Evolutionary conservation across 2,797 vertebrate species (phyloP).

Genomic region (Borostomias antarcticus): DNA sequence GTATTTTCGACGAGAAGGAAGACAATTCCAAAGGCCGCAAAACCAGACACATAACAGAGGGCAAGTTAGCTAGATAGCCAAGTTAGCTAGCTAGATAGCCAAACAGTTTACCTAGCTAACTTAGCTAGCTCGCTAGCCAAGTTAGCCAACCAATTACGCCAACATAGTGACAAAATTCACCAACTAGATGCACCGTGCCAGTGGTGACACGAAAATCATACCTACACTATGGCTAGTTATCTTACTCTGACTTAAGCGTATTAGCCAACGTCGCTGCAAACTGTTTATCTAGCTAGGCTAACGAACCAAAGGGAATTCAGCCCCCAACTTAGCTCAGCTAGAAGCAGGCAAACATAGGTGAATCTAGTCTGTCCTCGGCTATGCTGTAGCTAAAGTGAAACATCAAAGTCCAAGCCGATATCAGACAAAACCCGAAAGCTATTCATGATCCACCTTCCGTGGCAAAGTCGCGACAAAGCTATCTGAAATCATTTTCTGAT

Average conservation of each 20-base stretch:
- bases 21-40: slow-evolving; percentile 62
- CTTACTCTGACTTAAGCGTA: not conserved
- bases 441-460: slow-evolving; percentile 16
- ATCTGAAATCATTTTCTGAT: slow-evolving; percentile 4
- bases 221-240: not conserved
- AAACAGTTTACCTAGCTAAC: too few species aligned
- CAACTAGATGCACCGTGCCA: too few species aligned
- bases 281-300: too few species aligned
- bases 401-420: slow-evolving; percentile 11
- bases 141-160: not conserved
- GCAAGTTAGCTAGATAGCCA: slow-evolving; percentile 1
- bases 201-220: not conserved
- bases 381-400: slow-evolving; percentile 13
- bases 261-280: too few species aligned
- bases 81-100: slow-evolving; percentile 8
- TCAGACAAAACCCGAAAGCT: slow-evolving; percentile 17
- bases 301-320: too few species aligned
- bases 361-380: not conserved
- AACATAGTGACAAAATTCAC: slow-evolving; percentile 3
- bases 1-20: slow-evolving; percentile 19
- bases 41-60: slow-evolving; percentile 49
- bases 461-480: slow-evolving; percentile 22
- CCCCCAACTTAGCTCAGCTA: not conserved
- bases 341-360: not conserved
- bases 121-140: not conserved